A percentile compares a stretch with the other conserved stretches of the same genome.
Evolutionary conservation across 1,140 invertebrate species (phyloP).

Genomic region (Drosophila azteca): DNA sequence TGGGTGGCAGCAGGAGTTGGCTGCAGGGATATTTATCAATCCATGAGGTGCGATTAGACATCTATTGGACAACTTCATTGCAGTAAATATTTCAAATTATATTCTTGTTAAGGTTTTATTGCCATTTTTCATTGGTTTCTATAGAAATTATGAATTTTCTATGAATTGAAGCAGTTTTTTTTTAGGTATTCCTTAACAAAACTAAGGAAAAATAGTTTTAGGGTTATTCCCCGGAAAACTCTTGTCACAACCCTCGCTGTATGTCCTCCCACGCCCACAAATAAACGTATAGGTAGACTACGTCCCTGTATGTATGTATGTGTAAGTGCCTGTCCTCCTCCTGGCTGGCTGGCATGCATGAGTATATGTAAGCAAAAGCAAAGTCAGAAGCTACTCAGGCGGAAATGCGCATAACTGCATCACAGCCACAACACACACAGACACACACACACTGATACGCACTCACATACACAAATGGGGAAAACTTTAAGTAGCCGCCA

Average conservation of each 20-base stretch:
- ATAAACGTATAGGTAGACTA: constrained; percentile 3
- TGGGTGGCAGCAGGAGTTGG: constrained; percentile 22
- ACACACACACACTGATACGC: constrained; percentile 1
- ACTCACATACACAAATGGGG: background rate
- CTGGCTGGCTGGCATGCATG: constrained; percentile 4
- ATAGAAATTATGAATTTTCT: too few species aligned
- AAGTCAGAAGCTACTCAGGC: constrained; percentile 69
- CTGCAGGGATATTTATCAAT: background rate
- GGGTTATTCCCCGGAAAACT: constrained; percentile 1
- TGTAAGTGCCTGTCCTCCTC: constrained; percentile 11
- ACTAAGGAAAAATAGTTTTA: too few species aligned
- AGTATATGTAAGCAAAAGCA: constrained; percentile 68
- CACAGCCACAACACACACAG: constrained; percentile 52
- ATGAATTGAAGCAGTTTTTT: too few species aligned
- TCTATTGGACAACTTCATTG: too few species aligned
- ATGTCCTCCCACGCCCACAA: background rate
- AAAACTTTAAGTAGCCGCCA: constrained; percentile 56
- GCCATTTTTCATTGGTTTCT: too few species aligned
- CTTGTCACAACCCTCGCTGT: constrained; percentile 38
- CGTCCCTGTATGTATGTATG: constrained; percentile 10
- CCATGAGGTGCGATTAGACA: too few species aligned
- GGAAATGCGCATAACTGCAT: constrained; percentile 77
- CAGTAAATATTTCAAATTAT: too few species aligned
- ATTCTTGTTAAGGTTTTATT: too few species aligned
- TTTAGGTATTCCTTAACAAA: too few species aligned